Conservation (phyloP, 2,113 vertebrate genomes). For the Electrona antarctica region DNA sequence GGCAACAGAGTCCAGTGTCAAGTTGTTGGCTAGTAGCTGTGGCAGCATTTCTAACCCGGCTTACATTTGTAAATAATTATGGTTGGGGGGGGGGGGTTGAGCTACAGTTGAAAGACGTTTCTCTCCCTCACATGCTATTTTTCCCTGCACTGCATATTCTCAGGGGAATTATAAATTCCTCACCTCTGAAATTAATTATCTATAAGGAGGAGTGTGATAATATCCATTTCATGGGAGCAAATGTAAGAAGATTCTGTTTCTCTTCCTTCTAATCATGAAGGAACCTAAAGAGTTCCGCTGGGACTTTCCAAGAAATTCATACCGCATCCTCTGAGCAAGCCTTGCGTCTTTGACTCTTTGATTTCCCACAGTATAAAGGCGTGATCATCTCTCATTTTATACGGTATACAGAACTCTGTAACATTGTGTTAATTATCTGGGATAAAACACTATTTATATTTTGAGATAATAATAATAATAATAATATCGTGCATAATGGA, state of each 20-base stretch:
- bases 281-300: conserved; percentile 1
- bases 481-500: background rate
- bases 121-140: background rate
- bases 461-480: background rate
- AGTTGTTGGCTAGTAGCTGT: background rate
- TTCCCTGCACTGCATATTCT: background rate
- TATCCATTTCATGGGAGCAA: conserved; percentile 30
- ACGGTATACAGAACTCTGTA: background rate
- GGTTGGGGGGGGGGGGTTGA: background rate
- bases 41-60: conserved; percentile 9
- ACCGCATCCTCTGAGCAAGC: background rate
- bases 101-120: conserved; percentile 11
- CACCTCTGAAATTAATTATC: conserved; percentile 33
- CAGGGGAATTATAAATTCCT: conserved; percentile 18
- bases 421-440: conserved; percentile 1
- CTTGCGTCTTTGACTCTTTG: background rate
- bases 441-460: background rate
- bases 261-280: conserved; percentile 25
- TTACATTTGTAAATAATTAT: conserved; percentile 31
- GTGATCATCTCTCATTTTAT: background rate
- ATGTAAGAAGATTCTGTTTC: conserved; percentile 8
- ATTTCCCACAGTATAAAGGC: background rate
- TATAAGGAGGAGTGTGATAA: conserved; percentile 24
- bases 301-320: conserved; percentile 14
- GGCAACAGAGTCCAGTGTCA: background rate